A percentile compares a stretch with the other conserved stretches of the same genome.
Conservation (phyloP, 2,888 invertebrate species). For the Tuta absoluta region DNA sequence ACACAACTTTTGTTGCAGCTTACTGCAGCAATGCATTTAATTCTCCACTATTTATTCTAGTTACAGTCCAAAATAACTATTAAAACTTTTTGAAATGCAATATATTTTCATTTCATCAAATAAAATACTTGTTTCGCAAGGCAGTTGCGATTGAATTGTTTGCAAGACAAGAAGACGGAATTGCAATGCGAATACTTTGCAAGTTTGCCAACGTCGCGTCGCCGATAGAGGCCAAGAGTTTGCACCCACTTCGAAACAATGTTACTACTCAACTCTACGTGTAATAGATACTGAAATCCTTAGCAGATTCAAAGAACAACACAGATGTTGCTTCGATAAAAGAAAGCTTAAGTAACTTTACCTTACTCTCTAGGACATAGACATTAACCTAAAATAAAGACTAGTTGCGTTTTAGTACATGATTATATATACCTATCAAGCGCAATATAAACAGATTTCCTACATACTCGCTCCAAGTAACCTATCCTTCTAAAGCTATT, state of each 20-base stretch:
- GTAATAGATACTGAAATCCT: not conserved
- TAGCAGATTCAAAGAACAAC: too few species aligned
- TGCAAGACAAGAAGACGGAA: conserved; percentile 42
- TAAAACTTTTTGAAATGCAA: not conserved
- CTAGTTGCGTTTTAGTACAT: too few species aligned
- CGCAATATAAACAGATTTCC: too few species aligned
- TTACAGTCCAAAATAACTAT: not conserved
- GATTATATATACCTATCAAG: too few species aligned
- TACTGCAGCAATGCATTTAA: not conserved
- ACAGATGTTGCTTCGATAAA: not conserved
- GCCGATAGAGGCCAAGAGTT: conserved; percentile 11
- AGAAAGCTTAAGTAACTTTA: not conserved
- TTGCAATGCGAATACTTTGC: conserved; percentile 22
- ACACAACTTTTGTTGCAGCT: not conserved
- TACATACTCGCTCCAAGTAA: too few species aligned
- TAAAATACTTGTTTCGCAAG: conserved; percentile 10
- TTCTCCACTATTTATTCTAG: not conserved
- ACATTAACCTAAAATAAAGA: not conserved
- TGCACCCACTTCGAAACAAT: conserved; percentile 5
- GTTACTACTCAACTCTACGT: not conserved
- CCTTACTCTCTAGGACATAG: too few species aligned
- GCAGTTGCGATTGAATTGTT: conserved; percentile 44
- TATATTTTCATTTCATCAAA: not conserved
- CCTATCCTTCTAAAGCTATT: too few species aligned
- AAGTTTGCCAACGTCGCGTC: conserved; percentile 15